Base-by-base conservation (phyloP, 2,797 vertebrate species). In the Cercopithecus hamlyni region DNA sequence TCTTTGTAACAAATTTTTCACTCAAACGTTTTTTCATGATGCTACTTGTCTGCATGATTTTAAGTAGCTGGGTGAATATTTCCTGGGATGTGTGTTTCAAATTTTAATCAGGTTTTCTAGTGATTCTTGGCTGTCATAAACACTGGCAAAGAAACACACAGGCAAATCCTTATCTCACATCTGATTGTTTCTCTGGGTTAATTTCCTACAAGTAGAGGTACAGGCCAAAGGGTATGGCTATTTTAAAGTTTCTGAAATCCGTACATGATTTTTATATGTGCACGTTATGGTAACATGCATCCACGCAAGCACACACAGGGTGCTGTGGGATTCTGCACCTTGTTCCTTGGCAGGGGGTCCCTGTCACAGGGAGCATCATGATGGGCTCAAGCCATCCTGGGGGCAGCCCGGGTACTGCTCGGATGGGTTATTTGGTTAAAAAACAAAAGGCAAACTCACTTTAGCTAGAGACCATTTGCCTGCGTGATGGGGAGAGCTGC, bases 401-500 rank as follows among this genome's bases (percentile, higher is more conserved):
- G 10, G 7, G 10, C 17, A 24, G 73, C 41, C 26, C 8, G 26
- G 58, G 72, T 30, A 26, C 39, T 2, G 43, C 15, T 36, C 3
- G 26, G n/a, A 64, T 90, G 58, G 27, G 5, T 27, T 48, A 2
- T 48, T 22, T n/a, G 15, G 57, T 50, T 52, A 14, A 80, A 50
- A 73, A 76, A 13, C 27, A 64, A 52, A 48, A 36, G 9, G 4
- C 20, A 27, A 57, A 33, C 57, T 55, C 22, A 24, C 15, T 27
- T 36, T 26, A 89, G 6, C 41, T 30, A 58, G 36, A 75, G 52
- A 15, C 33, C 33, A 17, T 39, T 43, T n/a, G n/a, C 64, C 30
- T 7, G 36, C 41, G 1, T 4, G 8, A 0, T 20, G 17, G 10
- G 4, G 3, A 12, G 12, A n/a, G 45, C 9, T 27, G 30, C 36